Conservation (phyloP, 2,888 invertebrate species). For the Chromoteleia sp. region DNA sequence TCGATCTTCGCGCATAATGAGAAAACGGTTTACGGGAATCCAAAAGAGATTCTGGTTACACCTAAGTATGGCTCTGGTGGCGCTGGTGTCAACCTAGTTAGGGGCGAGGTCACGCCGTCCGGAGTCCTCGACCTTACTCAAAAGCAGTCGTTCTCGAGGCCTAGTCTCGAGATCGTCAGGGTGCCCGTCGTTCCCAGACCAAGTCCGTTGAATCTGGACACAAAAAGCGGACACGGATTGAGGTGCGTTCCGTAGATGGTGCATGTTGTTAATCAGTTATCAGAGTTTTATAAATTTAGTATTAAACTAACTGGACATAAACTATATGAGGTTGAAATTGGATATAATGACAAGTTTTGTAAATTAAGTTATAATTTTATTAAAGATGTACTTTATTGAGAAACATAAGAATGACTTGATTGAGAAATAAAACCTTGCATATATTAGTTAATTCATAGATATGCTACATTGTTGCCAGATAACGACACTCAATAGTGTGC, state of each 20-base stretch:
- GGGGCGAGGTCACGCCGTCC: slow-evolving; percentile 51
- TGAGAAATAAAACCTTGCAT: too few relatives aligned
- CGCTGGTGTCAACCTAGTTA: slow-evolving; percentile 56
- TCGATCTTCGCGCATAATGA: slow-evolving; percentile 88
- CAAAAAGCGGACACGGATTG: slow-evolving; percentile 83
- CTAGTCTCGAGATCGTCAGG: slow-evolving; percentile 87
- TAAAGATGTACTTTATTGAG: too few relatives aligned
- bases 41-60: slow-evolving; percentile 88
- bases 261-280: neutral
- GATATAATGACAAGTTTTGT: too few relatives aligned
- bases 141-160: slow-evolving; percentile 83
- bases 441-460: too few relatives aligned
- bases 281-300: neutral
- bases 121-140: slow-evolving; percentile 89
- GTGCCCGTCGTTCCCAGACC: slow-evolving; percentile 85
- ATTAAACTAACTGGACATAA: too few relatives aligned
- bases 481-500: too few relatives aligned
- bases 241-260: slow-evolving; percentile 71
- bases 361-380: too few relatives aligned
- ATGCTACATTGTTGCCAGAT: too few relatives aligned
- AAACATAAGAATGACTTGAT: too few relatives aligned
- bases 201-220: slow-evolving; percentile 85
- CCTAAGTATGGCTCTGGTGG: slow-evolving; percentile 83
- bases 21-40: slow-evolving; percentile 90
- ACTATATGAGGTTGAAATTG: too few relatives aligned